Evolutionary conservation across 1,140 invertebrate species (phyloP), one percentile per base, ranked within the genome.

Genomic region (Pectinophora gossypiella): DNA sequence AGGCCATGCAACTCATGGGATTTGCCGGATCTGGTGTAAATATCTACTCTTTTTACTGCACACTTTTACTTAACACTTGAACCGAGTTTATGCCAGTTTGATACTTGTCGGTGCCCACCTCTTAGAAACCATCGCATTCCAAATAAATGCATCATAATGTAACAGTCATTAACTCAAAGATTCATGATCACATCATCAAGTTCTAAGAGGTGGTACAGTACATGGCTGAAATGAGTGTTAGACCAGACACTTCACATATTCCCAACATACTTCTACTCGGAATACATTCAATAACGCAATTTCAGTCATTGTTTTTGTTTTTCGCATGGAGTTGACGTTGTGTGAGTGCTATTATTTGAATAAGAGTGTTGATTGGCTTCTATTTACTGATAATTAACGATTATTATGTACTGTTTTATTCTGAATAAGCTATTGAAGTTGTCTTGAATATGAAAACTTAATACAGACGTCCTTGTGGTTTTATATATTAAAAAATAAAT

Each of bases 1-100:
- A 95, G 94, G 94, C 94, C 87, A 95, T 96, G 94, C 94, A 94
- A 91, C 92, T 95, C 70, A 95, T 95, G 94, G 94, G 95, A 90
- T 93, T 94, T 90, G 92, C 92, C 88, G 93, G 93, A 90, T 90
- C 92, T 89, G 92, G 92, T 92, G 93, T 95, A 94, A 94, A 93
- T 94, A 94, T 94, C 76, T 69, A 73, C 43, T 78, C 54, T 78
- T 74, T 72, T 86, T 80, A 74, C 74, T 80, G 79, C 82, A 85
- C 82, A 82, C 67, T 81, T 76, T 60, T 61, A 71, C 62, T 60
- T 63, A 47, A 64, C 54, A 35, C 32, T 48, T 40, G 43, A 51
- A 44, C 32, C 9, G 19, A 16, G 36, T 51, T 49, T 43, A 38
- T 32, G 27, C 32, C 16, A n/a, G 0, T 38, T 20, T n/a, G 13